Conservation (phyloP, 2,888 invertebrate genomes). For the Hydrotaea diabolus region DNA sequence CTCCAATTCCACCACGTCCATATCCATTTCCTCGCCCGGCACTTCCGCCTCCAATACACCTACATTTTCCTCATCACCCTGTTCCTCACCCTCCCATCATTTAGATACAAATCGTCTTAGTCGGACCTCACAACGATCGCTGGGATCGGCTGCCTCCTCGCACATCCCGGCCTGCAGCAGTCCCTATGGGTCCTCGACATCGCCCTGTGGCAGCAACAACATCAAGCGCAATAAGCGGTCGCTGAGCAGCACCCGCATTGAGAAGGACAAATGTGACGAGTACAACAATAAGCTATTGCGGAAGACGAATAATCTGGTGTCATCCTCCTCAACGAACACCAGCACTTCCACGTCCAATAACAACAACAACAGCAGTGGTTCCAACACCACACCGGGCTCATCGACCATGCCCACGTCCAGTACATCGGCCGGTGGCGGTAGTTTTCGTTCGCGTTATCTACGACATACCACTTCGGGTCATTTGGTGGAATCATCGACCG, state of each 20-base stretch:
- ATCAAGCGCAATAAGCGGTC: slow-evolving; percentile 80
- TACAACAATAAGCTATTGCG: slow-evolving; percentile 80
- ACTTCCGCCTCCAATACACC: slow-evolving; percentile 10
- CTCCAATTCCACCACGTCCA: neutral
- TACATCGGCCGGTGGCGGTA: slow-evolving; percentile 27
- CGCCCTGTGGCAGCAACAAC: slow-evolving; percentile 66
- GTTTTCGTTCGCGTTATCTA: slow-evolving; percentile 48
- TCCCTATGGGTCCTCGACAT: slow-evolving; percentile 50
- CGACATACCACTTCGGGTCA: slow-evolving; percentile 26
- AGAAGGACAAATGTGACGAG: slow-evolving; percentile 80
- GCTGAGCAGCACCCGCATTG: slow-evolving; percentile 80
- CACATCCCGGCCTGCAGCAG: slow-evolving; percentile 3
- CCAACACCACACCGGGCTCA: neutral
- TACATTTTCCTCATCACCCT: slow-evolving; percentile 57
- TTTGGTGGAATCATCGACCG: slow-evolving; percentile 73
- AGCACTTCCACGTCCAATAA: slow-evolving; percentile 38
- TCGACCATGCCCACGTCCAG: neutral
- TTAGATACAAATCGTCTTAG: slow-evolving; percentile 78
- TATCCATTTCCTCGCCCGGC: neutral
- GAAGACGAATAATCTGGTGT: slow-evolving; percentile 72
- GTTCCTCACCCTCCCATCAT: slow-evolving; percentile 58
- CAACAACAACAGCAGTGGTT: slow-evolving; percentile 54
- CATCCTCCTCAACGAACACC: neutral
- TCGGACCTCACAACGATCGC: slow-evolving; percentile 64
- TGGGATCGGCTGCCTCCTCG: slow-evolving; percentile 38